A percentile compares a stretch with the other conserved stretches of the same genome.
Conservation (phyloP, 2,888 invertebrate species). For the Yponomeuta evonymella region DNA sequence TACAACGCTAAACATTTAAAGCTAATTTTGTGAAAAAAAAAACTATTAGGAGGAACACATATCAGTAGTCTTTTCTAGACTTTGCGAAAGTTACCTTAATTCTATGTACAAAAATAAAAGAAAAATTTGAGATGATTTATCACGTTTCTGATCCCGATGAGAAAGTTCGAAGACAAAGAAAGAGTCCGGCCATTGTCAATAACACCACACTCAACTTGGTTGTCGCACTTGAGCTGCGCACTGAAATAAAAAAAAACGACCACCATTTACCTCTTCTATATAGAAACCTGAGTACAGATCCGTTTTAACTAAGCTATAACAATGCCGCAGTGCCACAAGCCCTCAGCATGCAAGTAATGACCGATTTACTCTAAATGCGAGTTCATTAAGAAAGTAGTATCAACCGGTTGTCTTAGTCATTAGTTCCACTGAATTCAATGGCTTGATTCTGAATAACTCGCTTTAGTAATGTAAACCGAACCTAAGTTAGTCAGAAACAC, state of each 20-base stretch:
- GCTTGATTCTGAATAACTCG: too few relatives aligned
- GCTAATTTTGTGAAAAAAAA: too few relatives aligned
- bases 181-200: not conserved
- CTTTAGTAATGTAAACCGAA: too few relatives aligned
- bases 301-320: not conserved
- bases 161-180: conserved; percentile 5
- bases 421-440: too few relatives aligned
- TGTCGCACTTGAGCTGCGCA: conserved; percentile 14
- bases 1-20: too few relatives aligned
- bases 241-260: conserved; percentile 11
- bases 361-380: too few relatives aligned
- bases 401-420: too few relatives aligned
- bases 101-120: not conserved
- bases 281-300: not conserved
- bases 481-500: too few relatives aligned
- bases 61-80: not conserved
- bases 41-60: too few relatives aligned
- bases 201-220: not conserved
- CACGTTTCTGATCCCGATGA: not conserved
- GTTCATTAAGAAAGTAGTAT: too few relatives aligned
- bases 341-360: too few relatives aligned
- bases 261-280: not conserved
- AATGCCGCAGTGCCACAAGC: not conserved
- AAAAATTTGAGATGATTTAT: not conserved
- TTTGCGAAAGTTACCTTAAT: not conserved